A percentile compares a stretch with the other conserved stretches of the same genome.
Conservation (phyloP, 2,113 vertebrate species). For the Terrapene triunguis region DNA sequence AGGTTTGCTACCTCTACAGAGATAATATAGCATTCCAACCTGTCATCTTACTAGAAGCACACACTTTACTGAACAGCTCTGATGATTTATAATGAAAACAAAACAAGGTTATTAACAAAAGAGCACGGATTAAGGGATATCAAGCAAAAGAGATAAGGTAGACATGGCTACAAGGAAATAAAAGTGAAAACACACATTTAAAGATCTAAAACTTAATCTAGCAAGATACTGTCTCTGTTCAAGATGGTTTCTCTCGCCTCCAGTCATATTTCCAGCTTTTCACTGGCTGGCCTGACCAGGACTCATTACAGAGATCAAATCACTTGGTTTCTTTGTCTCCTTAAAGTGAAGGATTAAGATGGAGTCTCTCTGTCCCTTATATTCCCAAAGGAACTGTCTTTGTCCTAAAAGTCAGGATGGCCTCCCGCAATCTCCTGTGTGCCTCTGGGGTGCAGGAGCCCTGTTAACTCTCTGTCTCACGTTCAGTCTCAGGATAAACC, state of each 20-base stretch:
- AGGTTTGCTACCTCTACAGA: not conserved
- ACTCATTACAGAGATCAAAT: not conserved
- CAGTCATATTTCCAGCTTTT: not conserved
- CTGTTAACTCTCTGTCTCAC: not conserved
- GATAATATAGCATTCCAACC: not conserved
- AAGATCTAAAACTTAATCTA: not conserved
- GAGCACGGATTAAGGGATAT: not conserved
- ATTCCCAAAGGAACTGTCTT: not conserved
- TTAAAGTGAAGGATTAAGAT: not conserved
- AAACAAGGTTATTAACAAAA: not conserved
- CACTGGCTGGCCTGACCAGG: not conserved
- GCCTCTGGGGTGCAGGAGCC: not conserved
- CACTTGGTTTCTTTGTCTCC: not conserved
- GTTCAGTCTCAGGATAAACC: not conserved
- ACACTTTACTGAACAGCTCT: not conserved
- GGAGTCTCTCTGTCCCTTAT: not conserved
- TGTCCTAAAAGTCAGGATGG: not conserved
- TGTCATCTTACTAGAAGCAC: not conserved
- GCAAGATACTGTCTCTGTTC: not conserved
- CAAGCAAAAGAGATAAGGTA: not conserved
- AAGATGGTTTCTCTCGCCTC: not conserved
- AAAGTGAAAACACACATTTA: not conserved
- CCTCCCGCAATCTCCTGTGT: not conserved
- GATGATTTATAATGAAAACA: not conserved
- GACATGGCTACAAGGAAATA: not conserved